Base-by-base conservation (phyloP, 2,888 invertebrate genomes). In the Mactromeris polynyma region DNA sequence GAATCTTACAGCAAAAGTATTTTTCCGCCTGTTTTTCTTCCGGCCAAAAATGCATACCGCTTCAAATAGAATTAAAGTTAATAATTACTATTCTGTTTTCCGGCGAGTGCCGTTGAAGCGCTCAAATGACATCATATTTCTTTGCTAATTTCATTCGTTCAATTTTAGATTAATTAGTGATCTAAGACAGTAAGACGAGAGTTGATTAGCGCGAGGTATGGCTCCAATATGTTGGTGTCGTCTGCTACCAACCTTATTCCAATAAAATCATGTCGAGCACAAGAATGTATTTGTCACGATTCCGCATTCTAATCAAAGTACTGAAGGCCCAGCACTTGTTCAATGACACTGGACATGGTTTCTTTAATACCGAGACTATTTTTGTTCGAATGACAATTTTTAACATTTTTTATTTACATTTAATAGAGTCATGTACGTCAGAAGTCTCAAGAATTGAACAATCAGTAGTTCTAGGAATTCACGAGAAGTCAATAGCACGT, bases 131-230 rank as follows among this genome's bases (percentile, higher is more conserved):
- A 85, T 85, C 81, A 81, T 88, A 88, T 88, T 85, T 88, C 88
- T 88, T 88, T 54, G 51, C 82, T 88, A 88, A 88, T 88, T 85
- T 85, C 85, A 82, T 85, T 88, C 81, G 58, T 88, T 85, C 85
- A 88, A 88, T 88, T 85, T 85, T 81, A 73, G 81, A 82, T 85
- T 88, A 85, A 88, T 85, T 88, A 85, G 73, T 42, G 79, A 80
- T 58, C 51, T 51, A 36, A 58, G 19, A 77, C 82, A 82, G 88
- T 85, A 82, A 78, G 33, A 33, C 46, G 40, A 79, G 54, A 84
- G 64, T 81, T 85, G 85, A 85, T 88, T 85, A 85, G 33, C 64
- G 14, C 36, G 54, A 81, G 19, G 58, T 69, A 80, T 80, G 26
- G 54, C 21, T 58, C 46, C 31, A 36, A 81, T 69, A 54, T 64